These are phyloP conservation scores for Pocota personata DNA, from an alignment of 2,888 invertebrate genomes.

Conservation along the genomic window DNA sequence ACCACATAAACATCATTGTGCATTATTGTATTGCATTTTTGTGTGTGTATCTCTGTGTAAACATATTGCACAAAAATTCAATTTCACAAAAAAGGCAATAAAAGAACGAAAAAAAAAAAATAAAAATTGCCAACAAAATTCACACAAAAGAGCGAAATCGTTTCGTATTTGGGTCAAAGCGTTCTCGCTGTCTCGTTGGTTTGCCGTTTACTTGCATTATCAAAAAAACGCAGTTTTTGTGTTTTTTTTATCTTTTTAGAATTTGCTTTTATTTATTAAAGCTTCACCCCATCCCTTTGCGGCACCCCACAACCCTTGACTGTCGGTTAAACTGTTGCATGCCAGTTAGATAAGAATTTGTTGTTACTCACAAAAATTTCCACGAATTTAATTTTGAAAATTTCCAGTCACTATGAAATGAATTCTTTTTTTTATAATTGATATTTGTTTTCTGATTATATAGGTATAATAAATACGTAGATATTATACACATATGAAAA, in stretches of 20 bases:
- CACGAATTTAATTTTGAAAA: constrained; percentile 38
- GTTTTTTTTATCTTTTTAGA: constrained; percentile 15
- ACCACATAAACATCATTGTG: background rate
- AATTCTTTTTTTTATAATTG: background rate
- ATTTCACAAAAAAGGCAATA: constrained; percentile 35
- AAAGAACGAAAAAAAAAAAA: background rate
- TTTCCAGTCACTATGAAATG: background rate
- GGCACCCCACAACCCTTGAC: background rate
- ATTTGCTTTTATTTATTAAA: constrained; percentile 6
- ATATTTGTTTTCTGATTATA: background rate
- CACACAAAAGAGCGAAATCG: constrained; percentile 45
- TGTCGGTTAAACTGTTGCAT: constrained; percentile 27
- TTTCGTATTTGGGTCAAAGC: constrained; percentile 56
- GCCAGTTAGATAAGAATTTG: constrained; percentile 41
- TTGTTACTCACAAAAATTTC: constrained; percentile 45
- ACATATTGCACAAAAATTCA: constrained; percentile 34
- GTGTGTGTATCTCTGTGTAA: background rate
- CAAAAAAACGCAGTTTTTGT: constrained; percentile 32
- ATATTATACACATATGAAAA: no score
- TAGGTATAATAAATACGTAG: background rate
- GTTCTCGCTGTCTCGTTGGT: constrained; percentile 27
- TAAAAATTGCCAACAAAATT: constrained; percentile 19
- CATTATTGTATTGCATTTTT: background rate
- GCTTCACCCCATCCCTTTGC: constrained; percentile 8
- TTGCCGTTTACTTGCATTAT: constrained; percentile 41